phyloP scores from a whole-genome alignment of 2,888 invertebrate genomes.

The Incurvaria masculella region DNA sequence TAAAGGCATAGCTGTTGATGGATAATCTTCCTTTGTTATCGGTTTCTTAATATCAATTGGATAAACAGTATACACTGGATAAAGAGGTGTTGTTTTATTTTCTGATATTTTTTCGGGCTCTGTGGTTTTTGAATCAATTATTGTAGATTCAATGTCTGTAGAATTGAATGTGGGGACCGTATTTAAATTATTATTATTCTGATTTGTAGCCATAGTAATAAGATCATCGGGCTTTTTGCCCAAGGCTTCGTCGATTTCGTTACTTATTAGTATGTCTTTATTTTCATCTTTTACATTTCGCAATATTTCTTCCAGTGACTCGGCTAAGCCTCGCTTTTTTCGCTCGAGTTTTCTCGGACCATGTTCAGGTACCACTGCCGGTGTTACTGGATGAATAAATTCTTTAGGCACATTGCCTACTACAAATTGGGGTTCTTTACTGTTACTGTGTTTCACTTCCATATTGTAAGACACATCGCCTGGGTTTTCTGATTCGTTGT shows the following conservation, averaged over 20 bases:
- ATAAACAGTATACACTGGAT: slow-evolving; percentile 30
- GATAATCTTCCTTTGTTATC: slow-evolving; percentile 16
- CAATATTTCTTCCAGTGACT: slow-evolving; percentile 40
- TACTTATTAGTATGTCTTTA: slow-evolving; percentile 43
- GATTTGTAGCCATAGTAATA: slow-evolving; percentile 18
- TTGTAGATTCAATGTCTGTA: slow-evolving; percentile 17
- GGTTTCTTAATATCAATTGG: slow-evolving; percentile 22
- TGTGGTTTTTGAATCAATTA: slow-evolving; percentile 5
- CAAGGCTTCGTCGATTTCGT: slow-evolving; percentile 46
- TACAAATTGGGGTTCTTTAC: slow-evolving; percentile 56
- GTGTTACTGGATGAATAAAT: slow-evolving; percentile 47
- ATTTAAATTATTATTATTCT: slow-evolving; percentile 15
- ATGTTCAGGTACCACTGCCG: slow-evolving; percentile 63
- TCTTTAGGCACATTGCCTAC: slow-evolving; percentile 66
- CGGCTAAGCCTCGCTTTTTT: slow-evolving; percentile 29
- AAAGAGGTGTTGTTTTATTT: slow-evolving; percentile 14
- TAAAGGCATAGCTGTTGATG: slow-evolving; percentile 17
- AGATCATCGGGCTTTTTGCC: slow-evolving; percentile 23
- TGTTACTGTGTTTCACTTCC: slow-evolving; percentile 24
- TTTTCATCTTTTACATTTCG: slow-evolving; percentile 35
- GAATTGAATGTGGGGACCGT: slow-evolving; percentile 9
- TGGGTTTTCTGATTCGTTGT: slow-evolving; percentile 35
- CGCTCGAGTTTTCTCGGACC: slow-evolving; percentile 54
- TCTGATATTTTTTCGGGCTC: slow-evolving; percentile 19
- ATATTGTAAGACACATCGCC: slow-evolving; percentile 30